These are phyloP conservation scores for Akabosia matsudoensis DNA, from an alignment of 1,140 invertebrate genomes.

Conservation along the genomic window DNA sequence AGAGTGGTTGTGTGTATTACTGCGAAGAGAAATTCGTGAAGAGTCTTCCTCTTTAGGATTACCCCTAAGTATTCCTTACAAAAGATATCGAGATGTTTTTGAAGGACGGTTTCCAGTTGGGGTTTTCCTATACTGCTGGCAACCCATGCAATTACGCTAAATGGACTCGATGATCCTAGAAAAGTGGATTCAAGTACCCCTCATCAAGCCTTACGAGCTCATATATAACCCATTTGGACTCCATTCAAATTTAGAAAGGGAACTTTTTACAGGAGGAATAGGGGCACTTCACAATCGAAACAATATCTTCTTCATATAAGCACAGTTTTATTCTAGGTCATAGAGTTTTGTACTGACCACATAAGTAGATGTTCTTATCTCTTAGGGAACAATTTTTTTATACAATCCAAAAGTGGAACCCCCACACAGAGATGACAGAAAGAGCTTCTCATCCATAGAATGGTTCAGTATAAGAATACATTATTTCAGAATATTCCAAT, in stretches of 20 bases:
- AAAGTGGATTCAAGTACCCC: conserved; percentile 8
- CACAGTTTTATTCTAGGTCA: not conserved
- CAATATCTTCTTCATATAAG: too few relatives aligned
- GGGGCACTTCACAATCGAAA: not conserved
- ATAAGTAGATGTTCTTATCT: conserved; percentile 7
- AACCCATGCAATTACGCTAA: conserved; percentile 9
- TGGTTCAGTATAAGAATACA: too few relatives aligned
- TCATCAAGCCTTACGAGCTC: conserved; percentile 17
- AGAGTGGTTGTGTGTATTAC: not conserved
- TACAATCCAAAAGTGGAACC: too few relatives aligned
- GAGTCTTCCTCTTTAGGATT: too few relatives aligned
- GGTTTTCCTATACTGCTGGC: not conserved
- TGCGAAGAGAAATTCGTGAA: too few relatives aligned
- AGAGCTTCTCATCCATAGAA: too few relatives aligned
- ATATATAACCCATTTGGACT: conserved; percentile 15
- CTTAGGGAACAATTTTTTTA: too few relatives aligned
- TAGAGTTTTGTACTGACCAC: not conserved
- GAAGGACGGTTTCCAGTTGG: not conserved
- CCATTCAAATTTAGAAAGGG: not conserved
- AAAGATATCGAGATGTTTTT: too few relatives aligned
- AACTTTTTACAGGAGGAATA: not conserved
- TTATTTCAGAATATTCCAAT: too few relatives aligned
- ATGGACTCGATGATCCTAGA: conserved; percentile 18
- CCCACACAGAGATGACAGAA: too few relatives aligned
- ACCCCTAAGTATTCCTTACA: too few relatives aligned